phyloP scores from a whole-genome alignment of 2,797 vertebrate species.

The Arvicola amphibius region DNA sequence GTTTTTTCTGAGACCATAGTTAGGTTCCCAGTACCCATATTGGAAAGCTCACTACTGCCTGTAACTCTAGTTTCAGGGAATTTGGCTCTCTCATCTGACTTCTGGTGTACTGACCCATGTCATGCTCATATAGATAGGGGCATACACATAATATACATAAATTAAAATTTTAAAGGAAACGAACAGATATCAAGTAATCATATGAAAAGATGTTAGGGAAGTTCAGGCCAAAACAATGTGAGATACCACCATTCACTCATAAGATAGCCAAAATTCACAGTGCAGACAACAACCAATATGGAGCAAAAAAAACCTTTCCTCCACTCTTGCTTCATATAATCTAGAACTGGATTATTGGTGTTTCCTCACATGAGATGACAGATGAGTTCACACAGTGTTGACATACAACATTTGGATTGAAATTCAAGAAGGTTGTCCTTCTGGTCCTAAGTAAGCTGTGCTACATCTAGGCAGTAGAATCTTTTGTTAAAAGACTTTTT shows the following conservation, averaged over 20 bases:
- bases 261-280: not conserved
- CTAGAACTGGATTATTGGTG: not conserved
- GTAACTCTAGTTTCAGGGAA: not conserved
- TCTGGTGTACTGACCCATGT: no score
- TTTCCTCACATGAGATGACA: constrained; percentile 8
- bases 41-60: not conserved
- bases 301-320: not conserved
- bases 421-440: not conserved
- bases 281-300: not conserved
- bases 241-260: not conserved
- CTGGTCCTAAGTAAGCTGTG: not conserved
- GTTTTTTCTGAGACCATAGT: not conserved
- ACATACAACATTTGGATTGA: not conserved
- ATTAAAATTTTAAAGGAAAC: not conserved
- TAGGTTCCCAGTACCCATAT: not conserved
- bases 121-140: not conserved
- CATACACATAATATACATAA: not conserved
- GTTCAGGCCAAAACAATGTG: not conserved
- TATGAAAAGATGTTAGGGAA: not conserved
- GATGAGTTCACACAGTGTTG: not conserved
- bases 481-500: not conserved
- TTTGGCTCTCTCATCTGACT: not conserved
- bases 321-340: not conserved
- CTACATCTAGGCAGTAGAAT: not conserved
- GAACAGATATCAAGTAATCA: not conserved